Conservation (phyloP, 2,113 vertebrate species). For the Indicator indicator region DNA sequence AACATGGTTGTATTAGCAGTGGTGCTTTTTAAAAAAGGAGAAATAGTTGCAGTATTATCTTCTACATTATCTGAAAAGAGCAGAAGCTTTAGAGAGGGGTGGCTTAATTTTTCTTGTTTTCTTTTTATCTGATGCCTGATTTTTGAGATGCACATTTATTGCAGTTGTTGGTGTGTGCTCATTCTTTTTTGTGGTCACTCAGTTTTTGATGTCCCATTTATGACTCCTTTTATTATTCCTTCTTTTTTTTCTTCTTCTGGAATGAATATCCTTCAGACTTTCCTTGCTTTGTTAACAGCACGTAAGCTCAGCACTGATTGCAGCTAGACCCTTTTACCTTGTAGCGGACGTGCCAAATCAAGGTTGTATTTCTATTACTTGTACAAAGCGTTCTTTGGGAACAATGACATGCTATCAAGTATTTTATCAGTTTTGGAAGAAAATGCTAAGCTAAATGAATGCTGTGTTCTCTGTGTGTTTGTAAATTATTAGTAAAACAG, state of each 20-base stretch:
- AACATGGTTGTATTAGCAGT: not conserved
- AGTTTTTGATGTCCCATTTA: not conserved
- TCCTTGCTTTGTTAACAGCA: conserved; percentile 50
- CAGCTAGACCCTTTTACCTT: conserved; percentile 55
- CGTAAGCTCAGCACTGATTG: conserved; percentile 47
- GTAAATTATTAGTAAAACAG: not conserved
- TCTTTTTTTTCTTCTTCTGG: conserved; percentile 25
- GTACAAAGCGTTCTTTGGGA: conserved; percentile 57
- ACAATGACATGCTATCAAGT: conserved; percentile 65
- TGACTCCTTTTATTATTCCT: fast-evolving
- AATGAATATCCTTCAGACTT: conserved; percentile 47
- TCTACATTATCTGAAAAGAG: not conserved
- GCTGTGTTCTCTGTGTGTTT: not conserved
- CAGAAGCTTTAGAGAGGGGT: not conserved
- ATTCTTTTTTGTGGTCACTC: not conserved
- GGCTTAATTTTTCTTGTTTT: not conserved
- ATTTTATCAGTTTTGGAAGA: conserved; percentile 40
- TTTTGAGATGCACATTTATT: not conserved
- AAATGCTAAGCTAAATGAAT: conserved; percentile 39
- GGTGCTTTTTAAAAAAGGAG: not conserved
- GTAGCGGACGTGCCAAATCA: not conserved
- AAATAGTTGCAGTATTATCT: not conserved
- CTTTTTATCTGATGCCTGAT: not conserved
- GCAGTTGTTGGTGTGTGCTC: not conserved
- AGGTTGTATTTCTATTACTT: conserved; percentile 19